These are phyloP conservation scores for Phthorimaea operculella DNA, from an alignment of 1,140 invertebrate genomes.

Conservation along the genomic window DNA sequence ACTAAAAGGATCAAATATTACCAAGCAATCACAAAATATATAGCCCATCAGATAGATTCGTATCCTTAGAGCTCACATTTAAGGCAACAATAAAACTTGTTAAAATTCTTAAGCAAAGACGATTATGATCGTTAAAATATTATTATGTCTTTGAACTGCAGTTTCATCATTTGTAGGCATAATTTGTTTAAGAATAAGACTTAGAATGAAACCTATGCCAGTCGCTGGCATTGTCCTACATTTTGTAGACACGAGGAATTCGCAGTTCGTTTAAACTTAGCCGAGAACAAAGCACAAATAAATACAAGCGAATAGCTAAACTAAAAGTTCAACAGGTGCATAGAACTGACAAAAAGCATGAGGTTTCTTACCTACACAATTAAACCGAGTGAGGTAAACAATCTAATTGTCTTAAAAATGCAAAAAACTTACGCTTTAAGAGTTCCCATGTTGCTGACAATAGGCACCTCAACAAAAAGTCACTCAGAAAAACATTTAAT, in stretches of 20 bases:
- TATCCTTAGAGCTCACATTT: too few species aligned
- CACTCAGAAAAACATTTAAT: slow-evolving; percentile 41
- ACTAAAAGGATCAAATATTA: too few species aligned
- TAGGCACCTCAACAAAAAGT: slow-evolving; percentile 28
- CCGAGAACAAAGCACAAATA: not conserved
- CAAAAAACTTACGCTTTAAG: slow-evolving; percentile 43
- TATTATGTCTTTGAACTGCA: too few species aligned
- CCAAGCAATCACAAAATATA: too few species aligned
- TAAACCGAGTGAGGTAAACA: slow-evolving; percentile 2
- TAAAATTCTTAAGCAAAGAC: too few species aligned
- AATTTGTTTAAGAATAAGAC: not conserved
- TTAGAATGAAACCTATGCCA: not conserved
- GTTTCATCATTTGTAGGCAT: not conserved
- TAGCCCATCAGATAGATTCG: too few species aligned
- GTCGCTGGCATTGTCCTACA: slow-evolving; percentile 5
- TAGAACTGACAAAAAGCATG: not conserved
- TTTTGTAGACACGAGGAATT: not conserved
- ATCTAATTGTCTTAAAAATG: slow-evolving; percentile 13
- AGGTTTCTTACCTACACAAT: not conserved
- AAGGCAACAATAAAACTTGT: too few species aligned
- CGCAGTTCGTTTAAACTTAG: not conserved
- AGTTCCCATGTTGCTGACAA: slow-evolving; percentile 45
- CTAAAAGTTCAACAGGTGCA: not conserved
- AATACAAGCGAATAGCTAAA: not conserved
- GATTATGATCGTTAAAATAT: too few species aligned